Evolutionary conservation across 2,797 vertebrate genomes (phyloP).

Genomic region (Crypturellus tataupa): DNA sequence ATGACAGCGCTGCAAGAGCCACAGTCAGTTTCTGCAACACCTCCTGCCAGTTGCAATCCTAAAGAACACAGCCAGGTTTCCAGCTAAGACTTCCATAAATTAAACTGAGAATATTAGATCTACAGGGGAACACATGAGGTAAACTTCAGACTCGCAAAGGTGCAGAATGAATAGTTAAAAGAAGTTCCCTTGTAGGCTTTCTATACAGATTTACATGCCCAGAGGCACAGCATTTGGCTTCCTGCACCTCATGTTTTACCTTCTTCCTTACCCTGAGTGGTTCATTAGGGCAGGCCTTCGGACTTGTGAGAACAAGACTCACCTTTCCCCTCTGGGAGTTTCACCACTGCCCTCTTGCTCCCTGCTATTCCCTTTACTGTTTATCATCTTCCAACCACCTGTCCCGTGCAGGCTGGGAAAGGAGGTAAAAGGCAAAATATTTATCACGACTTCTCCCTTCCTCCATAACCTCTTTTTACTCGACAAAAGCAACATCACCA

Average conservation of each 20-base stretch:
- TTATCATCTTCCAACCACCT: slow-evolving; percentile 3
- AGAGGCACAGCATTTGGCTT: slow-evolving; percentile 31
- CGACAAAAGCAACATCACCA: neutral
- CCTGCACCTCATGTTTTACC: slow-evolving; percentile 22
- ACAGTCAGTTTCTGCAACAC: neutral
- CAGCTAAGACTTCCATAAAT: neutral
- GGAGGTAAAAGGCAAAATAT: slow-evolving; percentile 27
- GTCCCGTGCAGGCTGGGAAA: slow-evolving; percentile 8
- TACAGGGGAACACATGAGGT: neutral
- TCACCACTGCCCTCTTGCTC: neutral
- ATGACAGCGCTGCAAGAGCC: neutral
- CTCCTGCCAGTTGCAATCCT: neutral
- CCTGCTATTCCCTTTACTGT: slow-evolving; percentile 18
- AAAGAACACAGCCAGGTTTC: neutral
- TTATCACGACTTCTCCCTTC: neutral
- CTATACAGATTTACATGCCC: neutral
- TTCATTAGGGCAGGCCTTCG: slow-evolving; percentile 38
- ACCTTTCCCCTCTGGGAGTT: slow-evolving; percentile 58
- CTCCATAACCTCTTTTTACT: neutral
- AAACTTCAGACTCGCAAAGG: neutral
- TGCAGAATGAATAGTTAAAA: slow-evolving; percentile 21
- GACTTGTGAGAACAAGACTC: slow-evolving; percentile 74
- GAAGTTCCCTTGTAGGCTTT: neutral
- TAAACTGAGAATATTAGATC: neutral
- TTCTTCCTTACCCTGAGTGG: slow-evolving; percentile 17